Evolutionary conservation across 2,113 vertebrate genomes (phyloP), one percentile per base, ranked within the genome.

Genomic region (Colius striatus): DNA sequence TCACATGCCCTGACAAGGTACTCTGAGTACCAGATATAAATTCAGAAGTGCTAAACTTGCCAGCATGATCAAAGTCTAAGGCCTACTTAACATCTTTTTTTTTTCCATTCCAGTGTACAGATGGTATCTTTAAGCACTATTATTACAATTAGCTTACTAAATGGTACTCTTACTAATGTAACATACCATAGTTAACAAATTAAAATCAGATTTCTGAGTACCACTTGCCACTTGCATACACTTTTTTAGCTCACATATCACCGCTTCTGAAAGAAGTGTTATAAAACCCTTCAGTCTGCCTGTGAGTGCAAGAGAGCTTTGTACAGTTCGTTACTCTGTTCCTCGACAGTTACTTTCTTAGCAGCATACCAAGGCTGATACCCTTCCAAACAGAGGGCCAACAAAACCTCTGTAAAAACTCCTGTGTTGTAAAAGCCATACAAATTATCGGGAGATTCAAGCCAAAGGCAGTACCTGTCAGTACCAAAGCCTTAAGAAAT

Each of bases 101-200:
- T 53, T 67, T 73, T 50, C 29, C 20, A 61, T 43, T 62, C 32
- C 41, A 79, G 7, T 13, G 4, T 20, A 54, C 0, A 0, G 11
- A 61, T 2, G 4, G 18, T 11, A 82, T 26, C 10, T 66, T 86
- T 57, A 82, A 62, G 53, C 7, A 18, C 7, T 36, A 21, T 34
- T 25, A 51, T 0, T n/a, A 47, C 16, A 77, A 68, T 45, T 27
- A 87, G 11, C 13, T 82, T 41, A 73, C 7, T 55, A 82, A 81
- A 51, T 57, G 51, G 15, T 74, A 15, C 29, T 70, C 15, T n/a
- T 41, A 67, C 10, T 16, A 61, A 70, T 4, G 43, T 22, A 67
- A 53, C 15, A 25, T 10, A 67, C 5, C 10, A 65, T 23, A 84
- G 41, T 36, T 80, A 55, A 67, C 8, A 90, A 84, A 58, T 41